phyloP scores from a whole-genome alignment of 2,888 invertebrate species.

The Pterostichus madidus region DNA sequence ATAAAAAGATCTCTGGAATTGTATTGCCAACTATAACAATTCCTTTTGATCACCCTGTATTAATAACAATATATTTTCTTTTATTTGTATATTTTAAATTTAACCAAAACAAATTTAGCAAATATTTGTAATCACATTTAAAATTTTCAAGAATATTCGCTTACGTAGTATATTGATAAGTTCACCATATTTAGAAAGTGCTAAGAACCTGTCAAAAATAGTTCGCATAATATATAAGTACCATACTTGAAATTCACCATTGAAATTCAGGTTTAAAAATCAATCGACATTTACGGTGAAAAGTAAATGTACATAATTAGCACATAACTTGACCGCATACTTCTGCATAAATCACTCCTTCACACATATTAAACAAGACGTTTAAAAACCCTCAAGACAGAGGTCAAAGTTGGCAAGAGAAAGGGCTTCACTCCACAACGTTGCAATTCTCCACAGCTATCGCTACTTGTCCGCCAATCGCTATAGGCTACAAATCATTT shows the following conservation, averaged over 20 bases:
- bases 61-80: too few relatives aligned
- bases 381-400: not conserved
- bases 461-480: slow-evolving; percentile 5
- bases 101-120: too few relatives aligned
- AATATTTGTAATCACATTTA: too few relatives aligned
- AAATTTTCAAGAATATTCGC: too few relatives aligned
- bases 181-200: too few relatives aligned
- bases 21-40: too few relatives aligned
- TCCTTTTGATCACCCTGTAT: too few relatives aligned
- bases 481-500: slow-evolving; percentile 20
- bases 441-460: slow-evolving; percentile 16
- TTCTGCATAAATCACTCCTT: slow-evolving; percentile 1
- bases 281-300: slow-evolving; percentile 8
- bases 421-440: not conserved
- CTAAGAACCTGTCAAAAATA: too few relatives aligned
- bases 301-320: slow-evolving; percentile 15
- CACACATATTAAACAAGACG: slow-evolving; percentile 10
- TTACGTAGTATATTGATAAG: too few relatives aligned
- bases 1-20: too few relatives aligned
- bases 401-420: not conserved
- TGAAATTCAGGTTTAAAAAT: slow-evolving; percentile 11
- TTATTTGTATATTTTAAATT: too few relatives aligned
- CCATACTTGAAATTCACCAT: not conserved
- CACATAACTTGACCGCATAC: not conserved
- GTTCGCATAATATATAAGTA: too few relatives aligned